A percentile compares a stretch with the other conserved stretches of the same genome.
Conservation (phyloP, 2,797 vertebrate genomes). For the Crenuchus spilurus region DNA sequence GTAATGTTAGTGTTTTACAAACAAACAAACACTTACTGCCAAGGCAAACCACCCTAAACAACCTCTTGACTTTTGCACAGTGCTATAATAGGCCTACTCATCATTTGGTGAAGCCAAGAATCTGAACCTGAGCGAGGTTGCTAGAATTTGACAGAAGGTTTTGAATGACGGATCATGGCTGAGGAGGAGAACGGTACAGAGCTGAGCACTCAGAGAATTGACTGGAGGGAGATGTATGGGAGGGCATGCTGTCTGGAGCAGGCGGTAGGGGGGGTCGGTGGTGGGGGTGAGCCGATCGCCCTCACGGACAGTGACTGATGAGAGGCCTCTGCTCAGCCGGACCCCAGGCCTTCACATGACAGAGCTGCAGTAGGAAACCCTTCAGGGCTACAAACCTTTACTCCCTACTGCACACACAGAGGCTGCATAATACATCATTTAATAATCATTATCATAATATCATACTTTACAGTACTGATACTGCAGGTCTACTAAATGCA, state of each 20-base stretch:
- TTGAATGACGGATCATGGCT: conserved; percentile 17
- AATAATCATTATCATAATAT: neutral
- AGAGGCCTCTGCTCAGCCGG: conserved; percentile 23
- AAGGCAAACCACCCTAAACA: no score
- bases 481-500: neutral
- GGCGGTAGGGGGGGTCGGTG: conserved; percentile 22
- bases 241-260: conserved; percentile 34
- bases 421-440: neutral
- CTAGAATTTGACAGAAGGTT: conserved; percentile 7
- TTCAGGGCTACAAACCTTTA: neutral
- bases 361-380: conserved; percentile 4
- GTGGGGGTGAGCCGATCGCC: conserved; percentile 17
- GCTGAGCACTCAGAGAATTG: conserved; percentile 32
- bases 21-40: neutral
- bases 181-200: conserved; percentile 23
- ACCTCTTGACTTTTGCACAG: no score
- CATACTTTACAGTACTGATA: neutral
- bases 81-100: neutral
- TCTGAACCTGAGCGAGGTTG: neutral
- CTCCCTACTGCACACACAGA: neutral
- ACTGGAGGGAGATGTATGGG: conserved; percentile 44
- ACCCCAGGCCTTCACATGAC: conserved; percentile 16
- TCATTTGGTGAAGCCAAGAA: neutral
- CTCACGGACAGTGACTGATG: conserved; percentile 42
- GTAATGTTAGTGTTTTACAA: neutral